A percentile compares a stretch with the other conserved stretches of the same genome.
Conservation (phyloP, 1,140 invertebrate species). For the Acromyrmex charruanus region DNA sequence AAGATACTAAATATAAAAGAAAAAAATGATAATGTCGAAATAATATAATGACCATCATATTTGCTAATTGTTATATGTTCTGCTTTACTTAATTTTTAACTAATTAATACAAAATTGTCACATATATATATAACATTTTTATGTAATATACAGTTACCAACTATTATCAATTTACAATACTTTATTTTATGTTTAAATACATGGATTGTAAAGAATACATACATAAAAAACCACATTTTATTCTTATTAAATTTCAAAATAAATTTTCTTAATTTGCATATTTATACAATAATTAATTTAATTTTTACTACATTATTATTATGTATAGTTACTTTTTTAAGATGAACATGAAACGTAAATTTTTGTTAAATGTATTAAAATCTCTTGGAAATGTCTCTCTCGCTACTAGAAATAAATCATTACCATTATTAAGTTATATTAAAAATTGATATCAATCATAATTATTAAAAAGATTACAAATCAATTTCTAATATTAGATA, state of each 20-base stretch:
- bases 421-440: background rate
- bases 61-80: background rate
- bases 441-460: background rate
- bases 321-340: background rate
- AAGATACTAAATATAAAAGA: background rate
- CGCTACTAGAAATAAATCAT: background rate
- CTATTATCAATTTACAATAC: background rate
- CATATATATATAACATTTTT: background rate
- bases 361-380: slow-evolving; percentile 4
- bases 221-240: background rate
- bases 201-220: background rate
- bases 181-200: background rate
- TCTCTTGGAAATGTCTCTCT: background rate
- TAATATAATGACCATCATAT: background rate
- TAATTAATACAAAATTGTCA: background rate
- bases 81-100: background rate
- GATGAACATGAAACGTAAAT: background rate
- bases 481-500: background rate
- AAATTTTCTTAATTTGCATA: slow-evolving; percentile 1
- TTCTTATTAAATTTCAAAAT: background rate
- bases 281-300: background rate
- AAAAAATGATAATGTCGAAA: background rate
- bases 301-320: background rate
- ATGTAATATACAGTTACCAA: background rate
- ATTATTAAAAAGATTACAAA: background rate